These are phyloP conservation scores for Scaptomyza flava DNA, from an alignment of 2,888 invertebrate genomes.

Conservation along the genomic window DNA sequence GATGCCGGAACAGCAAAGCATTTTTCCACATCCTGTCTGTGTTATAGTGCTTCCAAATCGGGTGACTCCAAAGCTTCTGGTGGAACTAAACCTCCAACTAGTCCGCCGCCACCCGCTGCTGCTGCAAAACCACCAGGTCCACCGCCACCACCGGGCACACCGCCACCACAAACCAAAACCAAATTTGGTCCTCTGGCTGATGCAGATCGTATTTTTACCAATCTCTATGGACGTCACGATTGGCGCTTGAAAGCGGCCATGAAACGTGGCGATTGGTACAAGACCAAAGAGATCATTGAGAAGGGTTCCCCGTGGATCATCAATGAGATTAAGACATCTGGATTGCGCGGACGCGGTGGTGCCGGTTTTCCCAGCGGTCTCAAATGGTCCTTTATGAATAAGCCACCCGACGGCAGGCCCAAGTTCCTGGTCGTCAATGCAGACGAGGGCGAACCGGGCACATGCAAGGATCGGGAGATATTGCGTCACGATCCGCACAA, in stretches of 20 bases:
- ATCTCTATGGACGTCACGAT: slow-evolving; percentile 98
- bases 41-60: background rate
- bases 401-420: slow-evolving; percentile 96
- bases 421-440: slow-evolving; percentile 99
- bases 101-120: slow-evolving; percentile 71
- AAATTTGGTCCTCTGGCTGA: slow-evolving; percentile 89
- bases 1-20: background rate
- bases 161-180: slow-evolving; percentile 85
- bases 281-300: slow-evolving; percentile 96
- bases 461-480: slow-evolving; percentile 99
- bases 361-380: slow-evolving; percentile 99
- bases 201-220: slow-evolving; percentile 97
- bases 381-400: slow-evolving; percentile 99
- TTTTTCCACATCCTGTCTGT: slow-evolving; percentile 12
- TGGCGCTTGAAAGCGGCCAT: slow-evolving; percentile 97
- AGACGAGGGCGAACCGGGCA: slow-evolving; percentile 99
- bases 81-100: background rate
- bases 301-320: slow-evolving; percentile 98
- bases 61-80: background rate
- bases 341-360: slow-evolving; percentile 97
- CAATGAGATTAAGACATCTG: slow-evolving; percentile 97
- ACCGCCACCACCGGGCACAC: slow-evolving; percentile 84
- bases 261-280: slow-evolving; percentile 96
- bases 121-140: slow-evolving; percentile 9
- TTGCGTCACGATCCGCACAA: slow-evolving; percentile 99